Evolutionary conservation across 2,888 invertebrate species (phyloP), one percentile per base, ranked within the genome.

Genomic region (Slavum lentiscoides): DNA sequence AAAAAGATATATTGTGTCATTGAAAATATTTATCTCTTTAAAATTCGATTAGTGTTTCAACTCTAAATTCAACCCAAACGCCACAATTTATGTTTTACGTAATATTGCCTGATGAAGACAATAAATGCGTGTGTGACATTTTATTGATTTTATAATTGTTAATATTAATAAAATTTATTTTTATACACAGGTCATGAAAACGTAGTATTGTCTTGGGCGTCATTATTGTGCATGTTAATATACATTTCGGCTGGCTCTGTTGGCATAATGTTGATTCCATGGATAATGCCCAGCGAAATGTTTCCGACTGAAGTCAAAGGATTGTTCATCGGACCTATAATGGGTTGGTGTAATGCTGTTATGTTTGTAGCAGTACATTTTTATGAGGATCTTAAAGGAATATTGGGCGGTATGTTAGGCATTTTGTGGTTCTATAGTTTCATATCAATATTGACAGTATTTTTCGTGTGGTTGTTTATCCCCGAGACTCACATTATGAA

Each of bases 361-460:
- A 82, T 82, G 82, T 82, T 82, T 68, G 73, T 66, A 0, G 82
- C 82, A 9, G 72, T 82, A 58, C 69, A 82, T 55, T 75, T 59
- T 58, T 82, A 82, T 55, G 39, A 19, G 0, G 68, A 82, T 62
- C 72, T 80, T 37, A 64, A 55, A 64, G 39, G 7, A 7, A 17
- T 85, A 11, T 85, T 87, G 37, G 85, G 86, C 82, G 85, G 87
- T 82, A 86, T 88, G 0, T 86, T 88, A 73, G 89, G 88, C 1
- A 86, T 89, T 23, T 90, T 89, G 82, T 90, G 88, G 87, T 89
- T 89, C 85, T 90, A 90, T 83, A 88, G 89, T 0, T 87, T 85
- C 0, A 85, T 89, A 2, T 88, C 89, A 0, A 82, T 89, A 1
- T 85, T 83, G 2, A 83, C 84, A 6, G 83, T 83, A 23, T 66